A percentile compares a stretch with the other conserved stretches of the same genome.
phyloP scores from a whole-genome alignment of 2,113 vertebrate species.

The Mobula birostris region DNA sequence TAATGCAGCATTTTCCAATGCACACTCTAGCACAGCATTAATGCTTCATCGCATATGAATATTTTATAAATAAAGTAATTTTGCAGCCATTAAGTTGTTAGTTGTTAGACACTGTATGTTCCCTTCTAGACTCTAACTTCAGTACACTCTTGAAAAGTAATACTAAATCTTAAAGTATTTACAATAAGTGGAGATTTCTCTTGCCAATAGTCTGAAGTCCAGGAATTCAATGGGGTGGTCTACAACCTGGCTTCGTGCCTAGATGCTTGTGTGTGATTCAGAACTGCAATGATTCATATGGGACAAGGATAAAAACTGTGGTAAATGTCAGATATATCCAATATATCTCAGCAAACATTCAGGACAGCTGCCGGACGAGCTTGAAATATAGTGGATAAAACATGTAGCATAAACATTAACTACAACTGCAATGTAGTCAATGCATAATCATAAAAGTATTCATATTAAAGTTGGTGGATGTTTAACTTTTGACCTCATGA shows the following conservation, averaged over 20 bases:
- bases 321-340: slow-evolving; percentile 9
- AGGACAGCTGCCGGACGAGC: background rate
- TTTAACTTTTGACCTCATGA: background rate
- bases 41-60: background rate
- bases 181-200: background rate
- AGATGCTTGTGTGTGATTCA: background rate
- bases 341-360: background rate
- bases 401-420: background rate
- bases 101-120: background rate
- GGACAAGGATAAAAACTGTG: background rate
- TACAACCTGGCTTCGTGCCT: background rate
- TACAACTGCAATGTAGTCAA: background rate
- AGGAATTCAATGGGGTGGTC: background rate
- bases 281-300: background rate
- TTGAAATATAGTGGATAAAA: background rate
- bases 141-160: background rate
- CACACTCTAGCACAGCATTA: background rate
- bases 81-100: background rate
- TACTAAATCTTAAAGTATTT: background rate
- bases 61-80: background rate
- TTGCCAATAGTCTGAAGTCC: background rate
- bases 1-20: background rate
- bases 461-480: background rate
- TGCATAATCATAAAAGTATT: background rate
- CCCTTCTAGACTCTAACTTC: background rate